Evolutionary conservation across 35 echinoderm and acorn worm genomes (phyloP).

Genomic region (Stichopus chloronotus): DNA sequence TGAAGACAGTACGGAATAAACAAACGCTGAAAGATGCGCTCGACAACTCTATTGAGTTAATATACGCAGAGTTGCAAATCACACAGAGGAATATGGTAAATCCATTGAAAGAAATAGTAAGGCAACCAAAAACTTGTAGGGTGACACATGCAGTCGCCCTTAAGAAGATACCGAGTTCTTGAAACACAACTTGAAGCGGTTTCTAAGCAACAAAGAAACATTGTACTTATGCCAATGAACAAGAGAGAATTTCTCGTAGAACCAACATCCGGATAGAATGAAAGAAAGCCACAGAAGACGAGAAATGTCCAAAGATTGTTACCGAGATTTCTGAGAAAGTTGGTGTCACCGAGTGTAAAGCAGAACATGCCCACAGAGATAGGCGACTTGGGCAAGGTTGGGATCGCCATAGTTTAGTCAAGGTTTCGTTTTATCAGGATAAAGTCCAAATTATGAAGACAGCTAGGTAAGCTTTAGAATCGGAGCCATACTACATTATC

Average conservation of each 20-base stretch:
- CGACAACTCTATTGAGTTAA: too few species aligned
- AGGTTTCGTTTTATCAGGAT: slow-evolving; percentile 16
- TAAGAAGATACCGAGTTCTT: too few species aligned
- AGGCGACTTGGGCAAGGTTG: background rate
- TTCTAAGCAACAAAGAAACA: slow-evolving; percentile 8
- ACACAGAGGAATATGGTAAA: too few species aligned
- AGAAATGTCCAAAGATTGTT: background rate
- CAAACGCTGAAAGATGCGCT: too few species aligned
- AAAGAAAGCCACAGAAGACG: background rate
- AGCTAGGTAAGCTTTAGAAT: background rate
- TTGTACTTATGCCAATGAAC: background rate
- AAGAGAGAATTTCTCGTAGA: slow-evolving; percentile 1
- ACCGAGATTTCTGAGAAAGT: background rate
- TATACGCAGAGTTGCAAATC: too few species aligned
- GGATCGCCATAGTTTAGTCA: slow-evolving; percentile 27
- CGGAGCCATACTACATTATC: background rate
- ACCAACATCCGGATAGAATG: background rate
- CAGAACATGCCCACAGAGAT: background rate
- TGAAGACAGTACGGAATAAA: too few species aligned
- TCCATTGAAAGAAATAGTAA: too few species aligned
- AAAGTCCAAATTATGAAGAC: background rate
- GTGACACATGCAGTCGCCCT: too few species aligned
- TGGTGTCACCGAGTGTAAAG: background rate
- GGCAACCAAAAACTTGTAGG: too few species aligned
- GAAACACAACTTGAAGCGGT: background rate